Evolutionary conservation across 92 coral and sea anemone species (phyloP), one percentile per base, ranked within the genome.

Genomic region (Parazoanthus swiftii): DNA sequence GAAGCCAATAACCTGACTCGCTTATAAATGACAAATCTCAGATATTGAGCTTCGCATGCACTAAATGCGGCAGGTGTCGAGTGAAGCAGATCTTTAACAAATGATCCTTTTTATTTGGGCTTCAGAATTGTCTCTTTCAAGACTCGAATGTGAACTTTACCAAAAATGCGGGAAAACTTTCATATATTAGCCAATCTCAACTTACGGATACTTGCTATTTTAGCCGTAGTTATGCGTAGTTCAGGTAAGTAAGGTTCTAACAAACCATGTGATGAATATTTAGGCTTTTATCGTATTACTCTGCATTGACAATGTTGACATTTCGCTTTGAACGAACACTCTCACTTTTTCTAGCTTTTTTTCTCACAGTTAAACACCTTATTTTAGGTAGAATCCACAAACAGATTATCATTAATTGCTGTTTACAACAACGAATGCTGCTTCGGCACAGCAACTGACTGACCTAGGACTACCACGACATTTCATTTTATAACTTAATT

Each of bases 401-500:
- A 79, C 82, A 25, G 58, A 44, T 79, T 79, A 50, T 50, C 82
- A 7, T 79, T 26, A 48, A 79, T 79, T 79, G 20, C 37, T 63
- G 70, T 63, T 63, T 63, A 63, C 66, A 18, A 63, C 9, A 63
- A 63, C 25, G 26, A 63, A 63, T 2, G 70, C 70, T 63, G 18
- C 77, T 73, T 14, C 16, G 13, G 42, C 42, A 36, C 77, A 73
- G 2, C 21, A 73, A 26, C 77, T 73, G 37, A 26, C 77, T 73
- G 37, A 73, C 42, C 42, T 73, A 7, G 1, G 43, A 29, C 77
- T 54, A 15, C 59, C 2, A 11, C 9, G 37, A 25, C 76, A 71
- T 6, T 25, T 6, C 76, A 26, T 25, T 71, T 8, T 26, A 26
- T 71, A 39, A 39, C 0, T 39, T 1, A 71, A 71, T 35, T 58